Evolutionary conservation across 2,888 invertebrate genomes (phyloP).

Genomic region (Leucoma salicis): DNA sequence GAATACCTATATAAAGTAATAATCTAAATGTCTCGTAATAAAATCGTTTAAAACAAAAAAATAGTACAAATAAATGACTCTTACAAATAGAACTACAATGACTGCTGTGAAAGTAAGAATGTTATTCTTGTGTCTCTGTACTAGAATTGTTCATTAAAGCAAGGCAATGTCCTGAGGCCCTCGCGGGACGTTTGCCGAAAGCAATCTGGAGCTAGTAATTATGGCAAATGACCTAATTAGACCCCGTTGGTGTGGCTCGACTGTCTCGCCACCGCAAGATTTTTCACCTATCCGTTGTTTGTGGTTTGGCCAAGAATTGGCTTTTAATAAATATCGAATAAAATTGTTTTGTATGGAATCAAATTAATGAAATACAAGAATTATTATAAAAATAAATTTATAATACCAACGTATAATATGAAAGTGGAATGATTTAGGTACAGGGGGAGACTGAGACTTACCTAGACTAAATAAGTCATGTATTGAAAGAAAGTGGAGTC

Average conservation of each 20-base stretch:
- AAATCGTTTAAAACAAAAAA: constrained; percentile 15
- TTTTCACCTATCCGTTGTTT: constrained; percentile 57
- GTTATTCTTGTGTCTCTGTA: constrained; percentile 34
- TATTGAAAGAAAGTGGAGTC: no score
- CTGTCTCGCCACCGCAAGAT: constrained; percentile 48
- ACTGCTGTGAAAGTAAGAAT: constrained; percentile 27
- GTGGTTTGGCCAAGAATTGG: constrained; percentile 51
- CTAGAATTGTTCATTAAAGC: constrained; percentile 69
- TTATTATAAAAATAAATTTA: neutral
- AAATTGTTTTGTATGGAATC: constrained; percentile 28
- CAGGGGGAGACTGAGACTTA: no score
- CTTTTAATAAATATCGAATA: constrained; percentile 51
- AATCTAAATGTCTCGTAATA: constrained; percentile 32
- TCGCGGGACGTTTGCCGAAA: constrained; percentile 71
- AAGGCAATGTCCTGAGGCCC: constrained; percentile 49
- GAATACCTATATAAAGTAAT: no score
- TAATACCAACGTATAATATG: no score
- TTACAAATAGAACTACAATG: constrained; percentile 15
- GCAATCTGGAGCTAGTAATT: constrained; percentile 76
- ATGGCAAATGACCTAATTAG: constrained; percentile 77
- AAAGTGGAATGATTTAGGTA: no score
- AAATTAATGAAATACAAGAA: neutral
- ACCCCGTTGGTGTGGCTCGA: constrained; percentile 40
- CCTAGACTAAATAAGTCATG: no score
- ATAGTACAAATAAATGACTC: constrained; percentile 3